phyloP scores from a whole-genome alignment of 1,140 invertebrate species.

The Nebria ingens region DNA sequence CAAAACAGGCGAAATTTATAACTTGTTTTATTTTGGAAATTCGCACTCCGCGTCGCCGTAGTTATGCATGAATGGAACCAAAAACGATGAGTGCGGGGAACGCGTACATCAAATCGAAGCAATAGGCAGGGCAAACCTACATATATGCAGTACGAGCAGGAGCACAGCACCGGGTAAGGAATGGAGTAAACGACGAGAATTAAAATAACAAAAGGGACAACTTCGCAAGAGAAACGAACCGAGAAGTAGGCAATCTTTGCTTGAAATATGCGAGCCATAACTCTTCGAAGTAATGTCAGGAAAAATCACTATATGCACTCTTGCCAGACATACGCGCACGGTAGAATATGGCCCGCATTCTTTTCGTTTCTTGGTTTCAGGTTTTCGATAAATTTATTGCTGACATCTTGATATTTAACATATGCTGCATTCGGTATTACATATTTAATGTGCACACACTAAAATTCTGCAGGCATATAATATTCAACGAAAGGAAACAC shows the following conservation, averaged over 20 bases:
- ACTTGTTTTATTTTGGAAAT: neutral
- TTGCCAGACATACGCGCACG: neutral
- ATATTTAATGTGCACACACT: neutral
- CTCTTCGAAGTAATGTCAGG: conserved; percentile 10
- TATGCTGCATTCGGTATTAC: neutral
- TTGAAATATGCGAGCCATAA: conserved; percentile 20
- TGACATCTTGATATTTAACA: neutral
- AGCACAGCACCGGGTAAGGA: neutral
- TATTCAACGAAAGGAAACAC: too few relatives aligned
- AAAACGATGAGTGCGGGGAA: too few relatives aligned
- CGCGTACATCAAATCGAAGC: too few relatives aligned
- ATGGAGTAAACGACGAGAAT: conserved; percentile 18
- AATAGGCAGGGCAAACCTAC: too few relatives aligned
- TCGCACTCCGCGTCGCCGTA: neutral
- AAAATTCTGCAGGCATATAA: neutral
- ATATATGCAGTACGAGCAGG: too few relatives aligned
- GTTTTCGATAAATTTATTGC: neutral
- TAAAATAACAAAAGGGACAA: conserved; percentile 24
- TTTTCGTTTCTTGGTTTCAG: too few relatives aligned
- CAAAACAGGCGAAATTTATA: neutral
- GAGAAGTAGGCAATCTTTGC: conserved; percentile 23
- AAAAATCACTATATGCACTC: neutral
- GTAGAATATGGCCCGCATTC: neutral
- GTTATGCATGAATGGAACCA: neutral
- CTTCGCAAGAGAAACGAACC: conserved; percentile 22